Evolutionary conservation across 2,888 invertebrate genomes (phyloP).

Genomic region (Lumbricus terrestris): DNA sequence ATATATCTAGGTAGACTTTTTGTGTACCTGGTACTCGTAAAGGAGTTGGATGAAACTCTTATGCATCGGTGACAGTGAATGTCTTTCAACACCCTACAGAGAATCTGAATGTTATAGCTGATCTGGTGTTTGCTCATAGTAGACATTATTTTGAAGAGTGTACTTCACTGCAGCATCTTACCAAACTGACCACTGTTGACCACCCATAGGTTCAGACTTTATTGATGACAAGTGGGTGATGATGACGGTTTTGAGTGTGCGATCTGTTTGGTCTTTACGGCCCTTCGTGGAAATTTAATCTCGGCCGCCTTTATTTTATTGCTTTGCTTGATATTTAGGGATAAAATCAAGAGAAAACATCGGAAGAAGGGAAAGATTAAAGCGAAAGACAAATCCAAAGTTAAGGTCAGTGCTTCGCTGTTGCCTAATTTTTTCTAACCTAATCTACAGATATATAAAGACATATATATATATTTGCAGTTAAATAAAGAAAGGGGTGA

Average conservation of each 20-base stretch:
- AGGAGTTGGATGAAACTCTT: background rate
- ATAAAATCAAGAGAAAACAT: slow-evolving; percentile 10
- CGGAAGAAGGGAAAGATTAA: slow-evolving; percentile 8
- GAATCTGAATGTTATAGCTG: background rate
- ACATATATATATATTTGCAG: too few species aligned
- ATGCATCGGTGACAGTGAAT: background rate
- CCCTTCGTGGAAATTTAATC: background rate
- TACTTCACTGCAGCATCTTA: background rate
- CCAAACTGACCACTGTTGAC: slow-evolving; percentile 3
- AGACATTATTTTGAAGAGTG: background rate
- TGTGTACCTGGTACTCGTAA: background rate
- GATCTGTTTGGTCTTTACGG: background rate
- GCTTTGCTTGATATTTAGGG: background rate
- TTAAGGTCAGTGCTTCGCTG: background rate
- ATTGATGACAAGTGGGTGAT: background rate
- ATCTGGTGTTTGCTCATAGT: background rate
- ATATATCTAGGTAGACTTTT: too few species aligned
- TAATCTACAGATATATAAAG: background rate
- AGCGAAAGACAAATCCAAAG: slow-evolving; percentile 11
- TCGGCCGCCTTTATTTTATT: background rate
- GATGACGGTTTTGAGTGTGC: background rate
- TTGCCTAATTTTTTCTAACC: background rate
- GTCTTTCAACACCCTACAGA: background rate
- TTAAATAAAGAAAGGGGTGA: background rate
- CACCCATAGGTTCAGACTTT: background rate